Conservation (phyloP, 2,113 vertebrate genomes). For the Labrus mixtus region DNA sequence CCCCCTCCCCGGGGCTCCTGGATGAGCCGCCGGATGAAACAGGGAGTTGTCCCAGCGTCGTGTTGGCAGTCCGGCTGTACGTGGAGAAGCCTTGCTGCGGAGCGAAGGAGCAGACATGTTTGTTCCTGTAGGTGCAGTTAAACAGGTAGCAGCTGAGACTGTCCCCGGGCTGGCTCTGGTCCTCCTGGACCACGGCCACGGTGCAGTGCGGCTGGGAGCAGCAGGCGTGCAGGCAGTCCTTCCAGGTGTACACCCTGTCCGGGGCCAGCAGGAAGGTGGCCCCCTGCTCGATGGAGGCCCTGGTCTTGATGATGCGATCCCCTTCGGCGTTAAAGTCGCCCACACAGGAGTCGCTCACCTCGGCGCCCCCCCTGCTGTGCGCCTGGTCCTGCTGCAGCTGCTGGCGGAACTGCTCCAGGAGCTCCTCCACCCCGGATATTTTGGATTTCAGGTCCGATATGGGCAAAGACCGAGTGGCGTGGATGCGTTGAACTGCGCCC, state of each 20-base stretch:
- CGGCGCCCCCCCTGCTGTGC: slow-evolving; percentile 54
- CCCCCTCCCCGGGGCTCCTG: slow-evolving; percentile 46
- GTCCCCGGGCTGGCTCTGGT: slow-evolving; percentile 68
- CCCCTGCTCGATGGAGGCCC: slow-evolving; percentile 91
- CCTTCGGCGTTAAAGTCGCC: slow-evolving; percentile 71
- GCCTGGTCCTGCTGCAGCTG: slow-evolving; percentile 88
- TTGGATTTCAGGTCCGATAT: slow-evolving; percentile 84
- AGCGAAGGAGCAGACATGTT: slow-evolving; percentile 89
- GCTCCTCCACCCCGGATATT: slow-evolving; percentile 89
- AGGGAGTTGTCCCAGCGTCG: slow-evolving; percentile 49
- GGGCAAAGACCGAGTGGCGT: slow-evolving; percentile 61
- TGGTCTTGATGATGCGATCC: slow-evolving; percentile 92
- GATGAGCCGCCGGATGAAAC: not conserved
- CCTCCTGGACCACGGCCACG: slow-evolving; percentile 89
- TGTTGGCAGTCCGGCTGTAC: slow-evolving; percentile 83
- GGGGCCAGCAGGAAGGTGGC: slow-evolving; percentile 90
- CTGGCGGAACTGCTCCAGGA: slow-evolving; percentile 90
- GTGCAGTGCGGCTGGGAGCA: slow-evolving; percentile 90
- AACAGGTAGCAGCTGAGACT: slow-evolving; percentile 90
- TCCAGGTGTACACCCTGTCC: slow-evolving; percentile 83
- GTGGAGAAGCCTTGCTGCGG: slow-evolving; percentile 89
- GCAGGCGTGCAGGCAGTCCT: slow-evolving; percentile 91
- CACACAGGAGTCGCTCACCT: slow-evolving; percentile 73
- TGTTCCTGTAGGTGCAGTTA: slow-evolving; percentile 88
- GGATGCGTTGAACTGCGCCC: not conserved